A percentile compares a stretch with the other conserved stretches of the same genome.
These are phyloP conservation scores for Cybosia mesomella DNA, from an alignment of 2,888 invertebrate genomes.

Conservation along the genomic window DNA sequence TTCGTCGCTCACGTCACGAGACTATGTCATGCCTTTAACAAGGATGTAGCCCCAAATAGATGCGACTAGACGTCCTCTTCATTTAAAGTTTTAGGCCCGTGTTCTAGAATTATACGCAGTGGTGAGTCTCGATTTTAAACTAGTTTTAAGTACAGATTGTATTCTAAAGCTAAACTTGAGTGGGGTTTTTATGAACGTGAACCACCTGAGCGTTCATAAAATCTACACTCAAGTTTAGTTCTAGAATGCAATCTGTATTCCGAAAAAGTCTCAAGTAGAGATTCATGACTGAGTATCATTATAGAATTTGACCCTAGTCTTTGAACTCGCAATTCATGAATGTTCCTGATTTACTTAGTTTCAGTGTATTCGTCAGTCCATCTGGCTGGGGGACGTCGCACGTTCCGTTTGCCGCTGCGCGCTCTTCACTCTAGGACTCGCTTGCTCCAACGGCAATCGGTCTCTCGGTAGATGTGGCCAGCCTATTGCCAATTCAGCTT, in stretches of 20 bases:
- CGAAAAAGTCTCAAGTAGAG: too few relatives aligned
- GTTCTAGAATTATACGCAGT: too few relatives aligned
- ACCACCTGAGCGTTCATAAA: too few relatives aligned
- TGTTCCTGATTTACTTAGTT: neutral
- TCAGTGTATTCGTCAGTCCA: neutral
- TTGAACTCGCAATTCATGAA: neutral
- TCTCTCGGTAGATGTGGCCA: neutral
- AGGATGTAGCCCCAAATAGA: conserved; percentile 2
- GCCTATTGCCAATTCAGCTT: neutral
- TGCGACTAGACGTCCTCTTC: neutral
- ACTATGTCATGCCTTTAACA: neutral
- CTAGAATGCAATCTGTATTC: too few relatives aligned
- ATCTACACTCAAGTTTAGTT: too few relatives aligned
- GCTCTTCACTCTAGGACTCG: neutral
- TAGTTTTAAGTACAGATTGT: too few relatives aligned
- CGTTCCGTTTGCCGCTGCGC: neutral
- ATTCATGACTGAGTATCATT: too few relatives aligned
- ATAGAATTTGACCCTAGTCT: too few relatives aligned
- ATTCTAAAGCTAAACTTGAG: too few relatives aligned
- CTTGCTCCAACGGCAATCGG: neutral
- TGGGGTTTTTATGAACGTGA: too few relatives aligned
- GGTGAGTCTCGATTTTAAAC: too few relatives aligned
- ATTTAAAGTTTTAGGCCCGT: conserved; percentile 4
- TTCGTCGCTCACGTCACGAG: too few relatives aligned
- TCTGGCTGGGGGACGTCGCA: neutral